A percentile compares a stretch with the other conserved stretches of the same genome.
Conservation (phyloP, 1,140 invertebrate species). For the Laodelphax striatellus region DNA sequence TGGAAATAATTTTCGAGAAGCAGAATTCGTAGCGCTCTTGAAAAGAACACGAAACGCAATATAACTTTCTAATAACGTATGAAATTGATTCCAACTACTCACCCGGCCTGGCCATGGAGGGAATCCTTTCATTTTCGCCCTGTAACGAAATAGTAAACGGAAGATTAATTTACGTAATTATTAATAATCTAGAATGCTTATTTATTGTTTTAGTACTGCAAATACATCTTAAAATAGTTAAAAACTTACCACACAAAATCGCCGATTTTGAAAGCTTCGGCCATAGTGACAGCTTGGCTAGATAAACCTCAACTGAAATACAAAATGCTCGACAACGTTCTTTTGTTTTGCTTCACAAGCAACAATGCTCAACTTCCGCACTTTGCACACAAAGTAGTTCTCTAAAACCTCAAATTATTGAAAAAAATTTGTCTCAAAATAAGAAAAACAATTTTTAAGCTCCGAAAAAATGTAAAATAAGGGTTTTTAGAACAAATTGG, state of each 20-base stretch:
- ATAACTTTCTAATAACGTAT: neutral
- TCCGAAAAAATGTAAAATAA: too few species aligned
- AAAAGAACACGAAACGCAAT: neutral
- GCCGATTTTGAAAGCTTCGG: constrained; percentile 51
- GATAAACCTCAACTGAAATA: constrained; percentile 8
- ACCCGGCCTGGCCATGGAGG: constrained; percentile 88
- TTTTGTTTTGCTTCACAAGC: neutral
- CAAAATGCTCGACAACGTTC: neutral
- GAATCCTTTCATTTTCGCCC: constrained; percentile 93
- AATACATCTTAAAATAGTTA: constrained; percentile 13
- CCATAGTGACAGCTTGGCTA: constrained; percentile 32
- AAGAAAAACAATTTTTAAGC: too few species aligned
- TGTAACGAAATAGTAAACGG: constrained; percentile 5
- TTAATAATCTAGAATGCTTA: neutral
- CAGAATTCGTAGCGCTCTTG: neutral
- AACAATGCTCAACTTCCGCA: too few species aligned
- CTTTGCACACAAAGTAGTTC: too few species aligned
- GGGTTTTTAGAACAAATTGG: too few species aligned
- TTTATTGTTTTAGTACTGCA: neutral
- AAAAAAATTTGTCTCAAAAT: too few species aligned
- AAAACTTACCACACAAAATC: constrained; percentile 61
- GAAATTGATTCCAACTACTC: constrained; percentile 34
- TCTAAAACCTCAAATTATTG: too few species aligned
- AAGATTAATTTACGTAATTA: constrained; percentile 3
- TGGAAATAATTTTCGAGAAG: neutral